These are phyloP conservation scores for Myripristis murdjan DNA, from an alignment of 2,797 vertebrate species.

Conservation along the genomic window DNA sequence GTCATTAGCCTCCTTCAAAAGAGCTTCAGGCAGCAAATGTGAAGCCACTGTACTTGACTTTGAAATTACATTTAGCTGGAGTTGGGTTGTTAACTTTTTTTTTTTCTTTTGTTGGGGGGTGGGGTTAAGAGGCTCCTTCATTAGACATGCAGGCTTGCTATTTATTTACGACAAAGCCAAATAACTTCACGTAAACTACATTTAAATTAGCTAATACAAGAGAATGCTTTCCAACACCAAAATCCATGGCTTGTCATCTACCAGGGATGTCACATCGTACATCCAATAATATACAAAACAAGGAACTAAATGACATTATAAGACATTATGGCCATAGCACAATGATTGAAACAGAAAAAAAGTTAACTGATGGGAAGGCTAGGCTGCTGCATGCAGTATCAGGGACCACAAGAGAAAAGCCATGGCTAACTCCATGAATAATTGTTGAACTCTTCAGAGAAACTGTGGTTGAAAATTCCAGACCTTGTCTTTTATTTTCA, in stretches of 20 bases:
- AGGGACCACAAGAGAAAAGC: not conserved
- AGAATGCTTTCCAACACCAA: not conserved
- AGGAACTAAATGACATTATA: not conserved
- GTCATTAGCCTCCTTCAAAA: constrained; percentile 76
- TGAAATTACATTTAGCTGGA: constrained; percentile 65
- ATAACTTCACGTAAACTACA: not conserved
- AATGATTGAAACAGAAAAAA: not conserved
- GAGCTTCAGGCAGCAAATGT: constrained; percentile 78
- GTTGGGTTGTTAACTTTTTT: constrained; percentile 49
- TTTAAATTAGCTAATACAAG: not conserved
- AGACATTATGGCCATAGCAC: not conserved
- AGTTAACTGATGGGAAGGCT: not conserved
- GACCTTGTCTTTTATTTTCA: too few species aligned
- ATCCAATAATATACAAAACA: not conserved
- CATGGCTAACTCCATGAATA: not conserved
- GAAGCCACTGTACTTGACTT: constrained; percentile 46
- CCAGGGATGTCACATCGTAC: not conserved
- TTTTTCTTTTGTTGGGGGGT: constrained; percentile 18
- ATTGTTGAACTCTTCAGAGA: not conserved
- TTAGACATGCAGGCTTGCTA: not conserved
- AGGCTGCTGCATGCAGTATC: not conserved
- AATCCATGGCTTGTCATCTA: not conserved
- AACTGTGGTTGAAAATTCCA: not conserved
- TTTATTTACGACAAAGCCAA: not conserved
- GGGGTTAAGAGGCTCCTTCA: not conserved